Percentiles rank a stretch among this genome's conserved stretches.
Evolutionary conservation across 2,797 vertebrate species (phyloP).

Genomic region (Novumbra hubbsi): DNA sequence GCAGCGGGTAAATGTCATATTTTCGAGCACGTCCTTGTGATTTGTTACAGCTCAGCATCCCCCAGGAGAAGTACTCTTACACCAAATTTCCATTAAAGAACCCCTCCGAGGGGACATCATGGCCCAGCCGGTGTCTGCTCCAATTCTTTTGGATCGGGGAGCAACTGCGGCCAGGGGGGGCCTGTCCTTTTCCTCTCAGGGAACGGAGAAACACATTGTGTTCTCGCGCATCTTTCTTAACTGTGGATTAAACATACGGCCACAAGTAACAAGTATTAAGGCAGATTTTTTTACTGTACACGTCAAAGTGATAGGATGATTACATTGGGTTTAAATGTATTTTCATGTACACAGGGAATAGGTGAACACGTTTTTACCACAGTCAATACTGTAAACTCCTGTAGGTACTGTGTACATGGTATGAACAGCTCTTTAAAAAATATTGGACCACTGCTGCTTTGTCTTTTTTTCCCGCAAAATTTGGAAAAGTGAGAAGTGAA

Average conservation of each 20-base stretch:
- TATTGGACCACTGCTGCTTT: too few species aligned
- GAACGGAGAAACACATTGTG: background rate
- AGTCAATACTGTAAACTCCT: too few species aligned
- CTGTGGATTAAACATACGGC: background rate
- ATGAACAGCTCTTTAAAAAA: too few species aligned
- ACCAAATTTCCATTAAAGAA: conserved; percentile 73
- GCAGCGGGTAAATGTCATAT: conserved; percentile 50
- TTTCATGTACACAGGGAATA: too few species aligned
- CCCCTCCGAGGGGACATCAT: conserved; percentile 60
- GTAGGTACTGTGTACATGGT: too few species aligned
- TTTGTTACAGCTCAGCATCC: conserved; percentile 44
- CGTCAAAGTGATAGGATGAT: background rate
- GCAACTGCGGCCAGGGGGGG: conserved; percentile 21
- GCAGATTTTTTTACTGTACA: background rate
- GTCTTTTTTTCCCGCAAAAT: too few species aligned
- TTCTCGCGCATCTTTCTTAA: background rate
- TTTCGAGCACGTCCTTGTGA: conserved; percentile 41
- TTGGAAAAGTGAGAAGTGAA: too few species aligned
- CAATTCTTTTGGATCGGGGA: conserved; percentile 64
- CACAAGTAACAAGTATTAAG: background rate
- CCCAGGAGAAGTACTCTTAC: conserved; percentile 46
- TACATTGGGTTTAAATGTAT: too few species aligned
- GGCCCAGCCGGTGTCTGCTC: conserved; percentile 70
- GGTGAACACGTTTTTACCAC: too few species aligned
- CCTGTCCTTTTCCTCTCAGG: background rate